Evolutionary conservation across 2,888 invertebrate genomes (phyloP), one percentile per base, ranked within the genome.

Genomic region (Erebia palarica): DNA sequence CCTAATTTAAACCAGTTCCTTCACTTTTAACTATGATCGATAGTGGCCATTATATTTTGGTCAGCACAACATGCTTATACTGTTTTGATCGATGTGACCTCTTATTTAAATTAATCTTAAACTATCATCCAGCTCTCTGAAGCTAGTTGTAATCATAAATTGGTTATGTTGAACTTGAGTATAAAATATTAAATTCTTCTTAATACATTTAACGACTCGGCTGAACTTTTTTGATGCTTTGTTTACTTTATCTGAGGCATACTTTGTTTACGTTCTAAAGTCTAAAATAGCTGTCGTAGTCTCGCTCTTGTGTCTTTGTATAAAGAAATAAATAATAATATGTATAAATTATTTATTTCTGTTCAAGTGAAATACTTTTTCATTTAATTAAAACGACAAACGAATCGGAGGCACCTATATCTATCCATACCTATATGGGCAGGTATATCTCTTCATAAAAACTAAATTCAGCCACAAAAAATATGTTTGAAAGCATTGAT

Each of bases 1-100:
- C 63, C 63, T 21, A 63, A 47, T 21, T 63, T 21, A 63, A 63
- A 63, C 63, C 63, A 49, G 63, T 49, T 49, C 7, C 7, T 47
- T 11, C 16, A 61, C 18, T 61, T 13, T 42, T 42, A 63, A 18
- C 47, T 21, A 61, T 47, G 49, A 63, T 63, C 18, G 21, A 63
- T 49, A 21, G 63, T 14, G 21, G 14, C 63, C 18, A 63, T 49
- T 63, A 49, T 61, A 44, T 47, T 61, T 63, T 49, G 49, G 63
- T 49, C 47, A 21, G 49, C 63, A 14, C 21, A 21, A 61, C 21
- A 63, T 49, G 14, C 8, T 47, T 16, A 16, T n/a, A 61, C 10
- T 10, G 42, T 7, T 18, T 18, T 49, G 63, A 63, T 47, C 21
- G 16, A 63, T 63, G 18, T 3, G 21, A 21, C 18, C 63, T 49